phyloP scores from a whole-genome alignment of 35 echinoderm and acorn worm genomes.

The Lytechinus variegatus region DNA sequence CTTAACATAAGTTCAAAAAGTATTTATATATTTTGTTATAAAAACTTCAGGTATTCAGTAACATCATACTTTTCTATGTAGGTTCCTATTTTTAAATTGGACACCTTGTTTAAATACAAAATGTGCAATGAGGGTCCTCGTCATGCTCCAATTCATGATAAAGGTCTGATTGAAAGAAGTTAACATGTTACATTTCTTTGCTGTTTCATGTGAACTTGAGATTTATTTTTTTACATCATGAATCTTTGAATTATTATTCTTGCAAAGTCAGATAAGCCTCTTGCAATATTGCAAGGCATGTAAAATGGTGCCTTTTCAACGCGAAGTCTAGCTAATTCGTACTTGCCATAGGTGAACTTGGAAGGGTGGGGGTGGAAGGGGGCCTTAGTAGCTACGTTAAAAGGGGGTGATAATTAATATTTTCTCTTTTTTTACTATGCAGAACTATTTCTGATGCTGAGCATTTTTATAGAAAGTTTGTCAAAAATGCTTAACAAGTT shows the following conservation, averaged over 20 bases:
- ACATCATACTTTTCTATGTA: not conserved
- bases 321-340: not conserved
- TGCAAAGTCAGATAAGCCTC: not conserved
- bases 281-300: not conserved
- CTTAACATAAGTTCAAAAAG: not conserved
- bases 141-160: not conserved
- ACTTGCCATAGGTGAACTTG: not conserved
- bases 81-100: not conserved
- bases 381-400: too few species aligned
- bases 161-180: not conserved
- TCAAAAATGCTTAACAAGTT: not conserved
- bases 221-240: too few species aligned
- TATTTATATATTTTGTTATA: slow-evolving; percentile 5
- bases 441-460: not conserved
- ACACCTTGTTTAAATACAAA: not conserved
- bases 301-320: not conserved
- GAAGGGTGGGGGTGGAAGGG: too few species aligned
- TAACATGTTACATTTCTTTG: not conserved
- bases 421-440: not conserved
- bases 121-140: not conserved
- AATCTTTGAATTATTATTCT: not conserved
- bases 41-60: not conserved
- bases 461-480: too few species aligned
- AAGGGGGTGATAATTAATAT: too few species aligned
- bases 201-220: not conserved